A percentile compares a stretch with the other conserved stretches of the same genome.
Conservation (phyloP, 2,113 vertebrate genomes). For the Peucedramus taeniatus region DNA sequence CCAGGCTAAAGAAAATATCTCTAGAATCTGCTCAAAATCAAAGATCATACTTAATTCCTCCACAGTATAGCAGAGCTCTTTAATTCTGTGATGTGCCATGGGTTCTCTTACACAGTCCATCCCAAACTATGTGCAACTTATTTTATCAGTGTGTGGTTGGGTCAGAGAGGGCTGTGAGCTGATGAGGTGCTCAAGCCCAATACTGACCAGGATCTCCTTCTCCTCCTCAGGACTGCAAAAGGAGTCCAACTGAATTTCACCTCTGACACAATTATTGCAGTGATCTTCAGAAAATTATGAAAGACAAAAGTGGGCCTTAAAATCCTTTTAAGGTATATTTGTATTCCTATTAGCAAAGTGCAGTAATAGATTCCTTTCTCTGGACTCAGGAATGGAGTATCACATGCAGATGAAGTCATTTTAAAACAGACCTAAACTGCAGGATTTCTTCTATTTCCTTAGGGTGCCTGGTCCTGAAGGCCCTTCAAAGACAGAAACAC, state of each 20-base stretch:
- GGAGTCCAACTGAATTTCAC: background rate
- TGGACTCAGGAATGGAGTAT: background rate
- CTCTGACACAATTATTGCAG: background rate
- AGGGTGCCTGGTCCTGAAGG: background rate
- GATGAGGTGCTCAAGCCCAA: background rate
- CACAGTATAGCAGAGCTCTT: background rate
- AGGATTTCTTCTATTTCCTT: background rate
- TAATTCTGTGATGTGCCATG: accelerated
- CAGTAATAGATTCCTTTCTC: background rate
- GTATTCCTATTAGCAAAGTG: background rate
- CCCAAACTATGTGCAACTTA: accelerated
- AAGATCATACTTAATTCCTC: background rate
- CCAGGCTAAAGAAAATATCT: background rate
- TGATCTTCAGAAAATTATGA: background rate
- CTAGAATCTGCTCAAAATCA: background rate
- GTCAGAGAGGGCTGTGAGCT: background rate
- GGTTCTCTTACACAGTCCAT: background rate
- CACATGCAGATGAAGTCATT: background rate
- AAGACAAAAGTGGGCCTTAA: background rate
- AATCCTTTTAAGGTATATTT: background rate
- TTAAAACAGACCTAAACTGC: background rate
- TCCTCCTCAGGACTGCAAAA: background rate
- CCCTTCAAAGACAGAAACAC: background rate
- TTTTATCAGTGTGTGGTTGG: background rate
- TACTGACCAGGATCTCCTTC: background rate